phyloP scores from a whole-genome alignment of 1,140 invertebrate species.

The Nasonia giraulti region DNA sequence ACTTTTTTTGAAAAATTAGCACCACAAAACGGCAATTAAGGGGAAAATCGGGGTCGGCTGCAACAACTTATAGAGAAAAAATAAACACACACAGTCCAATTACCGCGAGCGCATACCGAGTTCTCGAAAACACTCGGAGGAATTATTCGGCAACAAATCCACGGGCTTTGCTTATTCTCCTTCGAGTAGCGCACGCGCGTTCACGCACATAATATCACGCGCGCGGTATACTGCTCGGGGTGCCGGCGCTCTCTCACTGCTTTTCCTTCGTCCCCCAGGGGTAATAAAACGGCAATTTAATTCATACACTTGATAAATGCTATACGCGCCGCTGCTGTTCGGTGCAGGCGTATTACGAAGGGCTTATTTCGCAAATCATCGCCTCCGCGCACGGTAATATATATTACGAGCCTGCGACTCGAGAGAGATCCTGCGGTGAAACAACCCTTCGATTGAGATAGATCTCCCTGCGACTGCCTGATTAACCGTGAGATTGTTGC shows the following conservation, averaged over 20 bases:
- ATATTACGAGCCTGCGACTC: constrained; percentile 25
- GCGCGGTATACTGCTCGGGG: constrained; percentile 6
- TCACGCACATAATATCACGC: background rate
- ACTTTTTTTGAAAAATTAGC: background rate
- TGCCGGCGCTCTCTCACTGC: constrained; percentile 17
- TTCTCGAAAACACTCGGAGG: background rate
- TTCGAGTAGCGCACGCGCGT: too few relatives aligned
- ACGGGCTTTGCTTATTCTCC: background rate
- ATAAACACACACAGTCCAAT: background rate
- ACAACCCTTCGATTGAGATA: constrained; percentile 33
- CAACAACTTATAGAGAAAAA: background rate
- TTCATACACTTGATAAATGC: constrained; percentile 73
- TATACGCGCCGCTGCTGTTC: constrained; percentile 41
- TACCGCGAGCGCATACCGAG: background rate
- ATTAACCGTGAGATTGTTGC: background rate
- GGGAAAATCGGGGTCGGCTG: background rate
- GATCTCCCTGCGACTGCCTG: background rate
- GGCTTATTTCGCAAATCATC: constrained; percentile 73
- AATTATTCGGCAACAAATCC: constrained; percentile 12
- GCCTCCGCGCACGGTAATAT: constrained; percentile 58
- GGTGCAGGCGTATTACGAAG: constrained; percentile 57
- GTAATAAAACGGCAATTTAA: constrained; percentile 75
- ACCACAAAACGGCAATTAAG: background rate
- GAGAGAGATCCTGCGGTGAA: background rate
- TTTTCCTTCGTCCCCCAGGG: constrained; percentile 61